Percentiles rank a stretch among this genome's conserved stretches.
Conservation (phyloP, 2,797 vertebrate species). For the Chaunax sp. region DNA sequence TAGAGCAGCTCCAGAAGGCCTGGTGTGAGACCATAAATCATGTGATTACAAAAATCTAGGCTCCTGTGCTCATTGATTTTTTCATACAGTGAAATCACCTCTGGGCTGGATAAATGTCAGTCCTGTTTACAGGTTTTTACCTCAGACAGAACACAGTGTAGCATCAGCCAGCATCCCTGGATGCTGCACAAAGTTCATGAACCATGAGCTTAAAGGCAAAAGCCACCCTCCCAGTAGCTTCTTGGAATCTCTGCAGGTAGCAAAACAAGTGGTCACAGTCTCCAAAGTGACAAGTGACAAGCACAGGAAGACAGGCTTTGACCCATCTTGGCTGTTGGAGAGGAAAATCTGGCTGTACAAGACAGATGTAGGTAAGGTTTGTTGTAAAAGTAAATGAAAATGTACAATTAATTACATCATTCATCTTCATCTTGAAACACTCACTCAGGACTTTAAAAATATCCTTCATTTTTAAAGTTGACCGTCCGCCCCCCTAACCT, state of each 20-base stretch:
- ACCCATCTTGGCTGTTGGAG: too few relatives aligned
- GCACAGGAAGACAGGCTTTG: too few relatives aligned
- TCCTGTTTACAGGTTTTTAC: slow-evolving; percentile 30
- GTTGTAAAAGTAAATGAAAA: too few relatives aligned
- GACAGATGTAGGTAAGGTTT: too few relatives aligned
- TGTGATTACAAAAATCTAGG: slow-evolving; percentile 59
- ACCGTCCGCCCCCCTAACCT: too few relatives aligned
- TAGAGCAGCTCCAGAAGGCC: slow-evolving; percentile 32
- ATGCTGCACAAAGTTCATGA: background rate
- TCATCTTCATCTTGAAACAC: too few relatives aligned
- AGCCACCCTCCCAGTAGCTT: background rate
- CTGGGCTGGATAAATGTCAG: slow-evolving; percentile 43
- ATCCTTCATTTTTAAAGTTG: too few relatives aligned
- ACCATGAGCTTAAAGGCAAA: slow-evolving; percentile 18
- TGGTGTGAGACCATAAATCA: slow-evolving; percentile 50
- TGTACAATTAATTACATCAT: too few relatives aligned
- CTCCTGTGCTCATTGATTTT: slow-evolving; percentile 57
- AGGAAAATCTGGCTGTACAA: too few relatives aligned
- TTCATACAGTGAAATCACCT: slow-evolving; percentile 48
- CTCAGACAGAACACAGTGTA: slow-evolving; percentile 20
- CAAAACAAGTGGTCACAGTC: background rate
- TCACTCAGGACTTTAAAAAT: too few relatives aligned
- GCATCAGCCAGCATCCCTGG: slow-evolving; percentile 30
- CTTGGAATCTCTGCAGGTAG: background rate
- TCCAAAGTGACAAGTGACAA: too few relatives aligned